Base-by-base conservation (phyloP, 2,113 vertebrate species). In the Cinclus cinclus region DNA sequence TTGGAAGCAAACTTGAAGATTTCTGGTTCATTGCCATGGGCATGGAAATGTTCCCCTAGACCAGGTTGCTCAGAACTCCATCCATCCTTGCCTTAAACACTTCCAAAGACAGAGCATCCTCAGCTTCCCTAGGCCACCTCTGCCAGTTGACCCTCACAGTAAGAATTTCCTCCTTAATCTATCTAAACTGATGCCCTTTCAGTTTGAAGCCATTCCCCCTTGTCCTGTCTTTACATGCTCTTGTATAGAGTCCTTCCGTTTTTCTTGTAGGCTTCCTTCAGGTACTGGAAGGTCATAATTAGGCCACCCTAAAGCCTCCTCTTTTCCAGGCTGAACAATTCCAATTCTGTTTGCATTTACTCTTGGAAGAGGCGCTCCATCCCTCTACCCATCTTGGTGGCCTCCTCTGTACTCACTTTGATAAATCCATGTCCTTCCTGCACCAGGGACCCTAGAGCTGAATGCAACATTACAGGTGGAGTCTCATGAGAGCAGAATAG, bases 391-490 rank as follows among this genome's bases (percentile, higher is more conserved):
- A 55, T 22, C 5, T 41, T 28, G 28, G 6, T 53, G 28, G 30
- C 14, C 5, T 75, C 24, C 16, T 60, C 16, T n/a, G 14, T 33
- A 53, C 11, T 59, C 20, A 7, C 33, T 35, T 9, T 21, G 62
- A 18, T 7, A 47, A 39, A 24, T 27, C 19, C 8, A 22, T 22
- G 20, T 31, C 30, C 24, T 46, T 53, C 46, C 7, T 82, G 7
- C 25, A 7, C 30, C 1, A 1, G 9, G 6, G 24, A 47, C 4
- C 18, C 6, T 13, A 37, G 15, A 30, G 13, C 15, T 49, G 21
- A 17, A 35, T 49, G 21, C 13, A 52, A 3, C 12, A 68, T 33
- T 82, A 16, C n/a, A 60, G 16, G 5, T 31, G 8, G 4, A 8
- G 8, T 62, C 41, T 47, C 15, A 9, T 11, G 21, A 76, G 9